Base-by-base conservation (phyloP, 2,888 invertebrate species). In the Harpagoxenus sublaevis region DNA sequence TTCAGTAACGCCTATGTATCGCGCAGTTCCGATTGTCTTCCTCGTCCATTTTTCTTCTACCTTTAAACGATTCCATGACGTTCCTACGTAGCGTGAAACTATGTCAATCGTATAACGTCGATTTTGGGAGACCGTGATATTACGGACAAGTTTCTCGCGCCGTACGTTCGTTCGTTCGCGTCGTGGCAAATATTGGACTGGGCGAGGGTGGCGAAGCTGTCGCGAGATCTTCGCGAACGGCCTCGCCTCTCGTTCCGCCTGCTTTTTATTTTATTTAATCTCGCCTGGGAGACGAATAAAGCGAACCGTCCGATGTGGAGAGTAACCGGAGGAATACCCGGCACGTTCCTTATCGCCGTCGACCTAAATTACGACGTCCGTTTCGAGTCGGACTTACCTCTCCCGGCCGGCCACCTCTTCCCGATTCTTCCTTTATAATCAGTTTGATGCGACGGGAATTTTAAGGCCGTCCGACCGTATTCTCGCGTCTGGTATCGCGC, bases 351-450 rank as follows among this genome's bases (percentile, higher is more conserved):
- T 92, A 92, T 92, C 91, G 84, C 84, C 60, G 79, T 51, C 91
- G 87, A 90, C 89, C 88, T 91, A 88, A 92, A 91, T 92, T 91
- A 90, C 90, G 88, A 90, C 88, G 87, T 91, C 87, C 89, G 89
- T 89, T 91, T 91, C 86, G 71, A 79, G 63, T 78, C 75, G 53
- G 35, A 28, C 51, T 42, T 65, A 31, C 66, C 45, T n/a, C 63
- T n/a, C 39, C 83, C 77, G 57, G 23, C 79, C 60, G 23, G 39
- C 45, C 71, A n/a, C 70, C 48, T 55, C 73, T 62, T 60, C 68
- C 66, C 84, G 85, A 88, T 89, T 82, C 86, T 55, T 68, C 48
- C 60, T 83, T 89, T 84, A 81, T 87, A 88, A 91, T 90, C 87
- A 86, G 85, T 83, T 62, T 77, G 81, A 85, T 87, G 83, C 84